Conservation (phyloP, 2,888 invertebrate genomes). For the Dastarcus helophoroides region DNA sequence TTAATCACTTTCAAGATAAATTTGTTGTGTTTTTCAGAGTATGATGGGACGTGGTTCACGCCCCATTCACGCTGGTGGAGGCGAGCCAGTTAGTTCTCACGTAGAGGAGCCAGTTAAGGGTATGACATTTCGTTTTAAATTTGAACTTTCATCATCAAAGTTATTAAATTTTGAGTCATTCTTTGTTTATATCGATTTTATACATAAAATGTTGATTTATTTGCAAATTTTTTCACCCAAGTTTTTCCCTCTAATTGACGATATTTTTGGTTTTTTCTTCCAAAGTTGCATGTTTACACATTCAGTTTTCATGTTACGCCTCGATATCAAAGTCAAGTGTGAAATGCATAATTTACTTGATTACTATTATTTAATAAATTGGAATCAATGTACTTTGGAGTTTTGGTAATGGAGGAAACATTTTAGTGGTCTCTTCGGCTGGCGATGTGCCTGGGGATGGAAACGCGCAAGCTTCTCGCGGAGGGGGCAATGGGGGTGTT, state of each 20-base stretch:
- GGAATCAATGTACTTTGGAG: no score
- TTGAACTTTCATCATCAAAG: not conserved
- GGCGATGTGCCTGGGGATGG: slow-evolving; percentile 9
- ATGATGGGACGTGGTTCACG: slow-evolving; percentile 3
- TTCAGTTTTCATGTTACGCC: no score
- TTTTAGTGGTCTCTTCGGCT: slow-evolving; percentile 1
- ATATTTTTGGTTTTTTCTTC: no score
- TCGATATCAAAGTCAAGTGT: no score
- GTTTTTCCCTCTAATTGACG: no score
- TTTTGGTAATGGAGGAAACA: no score
- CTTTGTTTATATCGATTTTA: not conserved
- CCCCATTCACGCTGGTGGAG: slow-evolving; percentile 1
- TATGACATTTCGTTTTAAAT: not conserved
- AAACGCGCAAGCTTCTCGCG: slow-evolving; percentile 12
- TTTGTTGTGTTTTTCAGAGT: not conserved
- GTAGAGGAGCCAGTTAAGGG: not conserved
- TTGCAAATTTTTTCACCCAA: no score
- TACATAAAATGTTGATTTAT: no score
- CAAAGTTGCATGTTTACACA: no score
- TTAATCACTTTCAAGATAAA: no score
- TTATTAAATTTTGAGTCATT: not conserved
- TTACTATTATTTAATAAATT: no score
- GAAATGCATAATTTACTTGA: no score
- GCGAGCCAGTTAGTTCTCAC: not conserved
- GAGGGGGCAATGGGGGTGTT: slow-evolving; percentile 22